These are phyloP conservation scores for Diabrotica balteata DNA, from an alignment of 2,888 invertebrate species.

Conservation along the genomic window DNA sequence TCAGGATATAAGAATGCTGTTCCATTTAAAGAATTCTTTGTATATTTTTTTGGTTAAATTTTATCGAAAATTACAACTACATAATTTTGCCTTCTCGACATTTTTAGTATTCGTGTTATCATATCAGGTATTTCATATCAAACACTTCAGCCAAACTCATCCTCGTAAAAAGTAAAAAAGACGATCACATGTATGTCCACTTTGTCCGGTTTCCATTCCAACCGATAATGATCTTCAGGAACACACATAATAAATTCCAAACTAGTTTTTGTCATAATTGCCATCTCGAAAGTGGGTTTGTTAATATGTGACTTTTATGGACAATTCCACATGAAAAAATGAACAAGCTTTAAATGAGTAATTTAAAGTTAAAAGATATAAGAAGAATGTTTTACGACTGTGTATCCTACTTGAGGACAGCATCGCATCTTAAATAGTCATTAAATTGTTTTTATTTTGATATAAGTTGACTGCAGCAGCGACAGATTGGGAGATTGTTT, in stretches of 20 bases:
- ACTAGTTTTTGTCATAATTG: constrained; percentile 33
- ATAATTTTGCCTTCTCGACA: no score
- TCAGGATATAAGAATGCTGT: no score
- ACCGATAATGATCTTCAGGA: constrained; percentile 16
- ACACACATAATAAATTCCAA: constrained; percentile 18
- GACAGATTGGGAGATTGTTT: background rate
- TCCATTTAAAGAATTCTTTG: no score
- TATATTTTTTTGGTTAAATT: no score
- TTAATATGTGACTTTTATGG: constrained; percentile 33
- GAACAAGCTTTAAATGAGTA: constrained; percentile 15
- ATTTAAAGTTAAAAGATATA: constrained; percentile 15
- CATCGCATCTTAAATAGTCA: constrained; percentile 11
- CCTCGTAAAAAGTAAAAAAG: constrained; percentile 7
- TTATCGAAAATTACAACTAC: no score
- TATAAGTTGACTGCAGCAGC: background rate
- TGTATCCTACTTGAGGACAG: background rate
- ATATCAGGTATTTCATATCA: no score
- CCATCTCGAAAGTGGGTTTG: constrained; percentile 26
- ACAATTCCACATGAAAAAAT: constrained; percentile 19
- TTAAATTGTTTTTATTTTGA: constrained; percentile 3
- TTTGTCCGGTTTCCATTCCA: constrained; percentile 9
- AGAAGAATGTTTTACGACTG: constrained; percentile 14
- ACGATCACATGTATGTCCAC: constrained; percentile 5
- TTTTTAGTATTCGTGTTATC: no score
- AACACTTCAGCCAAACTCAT: constrained; percentile 3